Conservation (phyloP, 2,113 vertebrate genomes). For the Macquaria ambigua region DNA sequence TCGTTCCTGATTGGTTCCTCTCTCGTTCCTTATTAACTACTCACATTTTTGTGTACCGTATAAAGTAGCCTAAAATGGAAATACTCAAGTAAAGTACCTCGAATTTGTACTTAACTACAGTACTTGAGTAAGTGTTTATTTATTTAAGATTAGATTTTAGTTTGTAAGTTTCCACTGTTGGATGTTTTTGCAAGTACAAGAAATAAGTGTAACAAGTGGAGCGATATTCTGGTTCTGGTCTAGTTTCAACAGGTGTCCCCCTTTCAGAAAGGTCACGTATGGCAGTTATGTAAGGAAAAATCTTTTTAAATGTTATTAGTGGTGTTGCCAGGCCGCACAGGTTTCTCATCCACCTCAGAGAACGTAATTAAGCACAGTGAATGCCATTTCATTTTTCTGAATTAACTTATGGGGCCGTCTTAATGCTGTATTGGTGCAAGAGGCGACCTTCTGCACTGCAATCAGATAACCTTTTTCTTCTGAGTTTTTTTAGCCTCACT, state of each 20-base stretch:
- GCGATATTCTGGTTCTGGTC: background rate
- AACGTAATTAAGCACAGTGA: slow-evolving; percentile 25
- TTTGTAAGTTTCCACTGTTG: background rate
- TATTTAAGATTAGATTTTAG: background rate
- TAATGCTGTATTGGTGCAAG: background rate
- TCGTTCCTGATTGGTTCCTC: too few species aligned
- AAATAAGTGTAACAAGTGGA: background rate
- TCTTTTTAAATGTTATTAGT: background rate
- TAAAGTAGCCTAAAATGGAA: too few species aligned
- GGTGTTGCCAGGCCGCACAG: background rate
- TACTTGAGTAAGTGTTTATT: too few species aligned
- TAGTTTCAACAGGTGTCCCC: slow-evolving; percentile 5
- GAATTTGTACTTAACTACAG: too few species aligned
- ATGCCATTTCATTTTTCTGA: slow-evolving; percentile 39
- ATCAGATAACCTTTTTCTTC: slow-evolving; percentile 54
- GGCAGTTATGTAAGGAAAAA: slow-evolving; percentile 21
- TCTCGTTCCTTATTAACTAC: too few species aligned
- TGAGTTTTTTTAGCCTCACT: slow-evolving; percentile 14
- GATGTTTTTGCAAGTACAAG: background rate
- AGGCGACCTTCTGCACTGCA: slow-evolving; percentile 38
- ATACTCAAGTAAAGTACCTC: too few species aligned
- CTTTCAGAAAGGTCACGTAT: slow-evolving; percentile 47
- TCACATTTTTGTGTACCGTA: too few species aligned
- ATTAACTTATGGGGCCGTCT: slow-evolving; percentile 12
- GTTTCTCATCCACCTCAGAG: slow-evolving; percentile 15